Base-by-base conservation (phyloP, 2,888 invertebrate species). In the Stegophylla sp. region DNA sequence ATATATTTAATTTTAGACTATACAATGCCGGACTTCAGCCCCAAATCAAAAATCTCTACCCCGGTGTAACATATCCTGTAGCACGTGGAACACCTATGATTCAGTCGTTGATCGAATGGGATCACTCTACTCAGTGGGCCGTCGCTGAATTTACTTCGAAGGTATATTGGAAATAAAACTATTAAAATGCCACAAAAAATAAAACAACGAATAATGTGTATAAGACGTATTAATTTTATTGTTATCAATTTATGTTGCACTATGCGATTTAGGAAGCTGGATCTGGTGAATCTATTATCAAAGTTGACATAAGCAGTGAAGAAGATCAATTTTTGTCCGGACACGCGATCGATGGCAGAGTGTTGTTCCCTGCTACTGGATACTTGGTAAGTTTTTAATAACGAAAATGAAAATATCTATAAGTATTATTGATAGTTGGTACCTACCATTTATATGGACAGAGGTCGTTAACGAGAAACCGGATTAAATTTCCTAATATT, bases 351-450 rank as follows among this genome's bases (percentile, higher is more conserved):
- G 97, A 98, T 87, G 98, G 97, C 43, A 90, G 97, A 85, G 90
- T 97, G 75, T 89, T 98, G 23, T 98, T 95, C 89, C 98, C 98
- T 23, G 97, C 97, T 82, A 97, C 97, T 43, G 97, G 96, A 17
- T 96, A 96, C 86, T 89, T 97, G 89, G 92, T 92, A 85, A 86
- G 86, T 84, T 1, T 23, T 12, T 45, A 43, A n/a, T n/a, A n/a
- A n/a, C 43, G 43, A 43, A 43, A 43, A 43, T 43, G 43, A n/a
- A n/a, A n/a, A n/a, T 43, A 10, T 43, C 10, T 43, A 9, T 43
- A 9, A 43, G 4, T 43, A 43, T 43, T 43, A 9, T 43, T 43
- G 10, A 43, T 9, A 9, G 43, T 43, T 43, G 4, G 43, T 43
- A n/a, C n/a, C n/a, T n/a, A n/a, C 43, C 88, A 82, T 43, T 43